Base-by-base conservation (phyloP, 2,888 invertebrate species). In the Drosophila rubida region DNA sequence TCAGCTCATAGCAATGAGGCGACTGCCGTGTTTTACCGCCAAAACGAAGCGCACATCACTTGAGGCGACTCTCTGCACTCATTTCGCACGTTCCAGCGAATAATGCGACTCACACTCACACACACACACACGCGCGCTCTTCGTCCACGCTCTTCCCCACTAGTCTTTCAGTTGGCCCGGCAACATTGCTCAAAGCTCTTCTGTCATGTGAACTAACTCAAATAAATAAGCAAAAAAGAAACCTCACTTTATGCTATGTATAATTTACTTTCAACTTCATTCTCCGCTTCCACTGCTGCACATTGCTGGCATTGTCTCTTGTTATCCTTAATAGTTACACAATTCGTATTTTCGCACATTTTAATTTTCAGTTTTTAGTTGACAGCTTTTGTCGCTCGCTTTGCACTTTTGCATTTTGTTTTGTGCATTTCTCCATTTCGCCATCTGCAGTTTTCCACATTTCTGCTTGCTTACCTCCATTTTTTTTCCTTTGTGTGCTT, bases 21-120 rank as follows among this genome's bases (percentile, higher is more conserved):
- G 32, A 14, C 37, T 23, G 53, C 22, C 39, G 30, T 53, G 32
- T 59, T 64, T 27, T 54, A 48, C 46, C 69, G 68, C 71, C 64
- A 48, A 80, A 63, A 63, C 60, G 39, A 35, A 66, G 48, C 44
- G 51, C 44, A 46, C 51, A 64, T 59, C 50, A 75, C 82, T 77
- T 69, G 66, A 50, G 87, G 83, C 87, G 73, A 79, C 72, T 81
- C 77, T 82, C 63, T 79, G 79, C 85, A 78, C 85, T 81, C 77
- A 87, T 81, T 83, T 87, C 75, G 79, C 87, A 87, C 82, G 77
- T 77, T 63, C 65, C 68, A 69, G 55, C 66, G 74, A 37, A 75
- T 62, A 62, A 61, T 41, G 55, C 16, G 19, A 42, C 8, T 6
- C 11, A 22, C 16, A 51, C 54, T 16, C n/a, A 68, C 42, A 35